phyloP scores from a whole-genome alignment of 1,140 invertebrate genomes.

The Lethocerus indicus region DNA sequence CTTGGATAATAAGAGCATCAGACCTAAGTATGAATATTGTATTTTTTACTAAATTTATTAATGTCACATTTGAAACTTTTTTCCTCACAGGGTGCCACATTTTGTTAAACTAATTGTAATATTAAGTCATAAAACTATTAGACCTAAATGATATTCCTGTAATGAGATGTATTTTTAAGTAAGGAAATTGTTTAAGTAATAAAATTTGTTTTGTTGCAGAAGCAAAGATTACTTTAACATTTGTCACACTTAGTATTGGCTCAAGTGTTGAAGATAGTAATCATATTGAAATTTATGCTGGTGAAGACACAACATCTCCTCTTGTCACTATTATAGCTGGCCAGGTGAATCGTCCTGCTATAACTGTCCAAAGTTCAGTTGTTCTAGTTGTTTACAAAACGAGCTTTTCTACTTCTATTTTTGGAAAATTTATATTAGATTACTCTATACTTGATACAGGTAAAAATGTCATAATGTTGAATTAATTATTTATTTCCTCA shows the following conservation, averaged over 20 bases:
- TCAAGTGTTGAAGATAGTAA: not conserved
- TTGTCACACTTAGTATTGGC: not conserved
- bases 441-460: not conserved
- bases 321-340: not conserved
- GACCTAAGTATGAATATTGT: not conserved
- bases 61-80: too few relatives aligned
- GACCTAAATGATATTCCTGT: too few relatives aligned
- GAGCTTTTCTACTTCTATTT: not conserved
- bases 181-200: not conserved
- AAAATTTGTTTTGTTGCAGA: not conserved
- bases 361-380: not conserved
- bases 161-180: too few relatives aligned
- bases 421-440: conserved; percentile 2
- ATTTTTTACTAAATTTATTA: too few relatives aligned
- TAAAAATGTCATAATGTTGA: too few relatives aligned
- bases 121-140: too few relatives aligned
- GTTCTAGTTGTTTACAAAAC: not conserved
- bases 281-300: not conserved
- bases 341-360: not conserved
- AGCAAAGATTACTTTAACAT: not conserved
- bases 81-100: too few relatives aligned
- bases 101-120: too few relatives aligned
- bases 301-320: not conserved
- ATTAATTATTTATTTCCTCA: not conserved
- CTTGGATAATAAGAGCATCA: not conserved